Evolutionary conservation across 2,888 invertebrate genomes (phyloP), one percentile per base, ranked within the genome.

Genomic region (Serripes groenlandicus): DNA sequence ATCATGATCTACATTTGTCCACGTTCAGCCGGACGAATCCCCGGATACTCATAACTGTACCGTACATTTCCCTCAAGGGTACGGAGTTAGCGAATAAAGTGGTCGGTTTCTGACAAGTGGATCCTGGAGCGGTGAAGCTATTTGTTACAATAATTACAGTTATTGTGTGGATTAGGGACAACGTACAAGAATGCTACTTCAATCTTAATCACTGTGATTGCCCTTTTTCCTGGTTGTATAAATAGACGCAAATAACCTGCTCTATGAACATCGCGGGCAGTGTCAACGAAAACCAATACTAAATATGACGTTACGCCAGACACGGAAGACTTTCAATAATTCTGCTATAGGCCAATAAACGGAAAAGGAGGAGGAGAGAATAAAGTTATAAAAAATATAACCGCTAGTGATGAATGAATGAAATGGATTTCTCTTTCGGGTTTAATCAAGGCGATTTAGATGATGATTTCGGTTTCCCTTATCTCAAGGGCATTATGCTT

Each of bases 81-180:
- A 21, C 49, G 21, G 42, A 56, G 23, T 56, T 56, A 56, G 28
- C 23, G 56, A 15, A 23, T 5, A 1, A 26, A 56, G 3, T 56
- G 1, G n/a, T 56, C 5, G 56, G 11, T 56, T 5, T 56, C 2
- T 56, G 56, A 56, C 56, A 56, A 56, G 56, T 56, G 56, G 56
- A 56, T 56, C 56, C 56, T n/a, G 23, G 56, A 26, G 28, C 56
- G 1, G 23, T 56, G 56, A 56, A 56, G 56, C 56, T 56, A 56
- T 56, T 56, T 56, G 56, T 56, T 26, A 26, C 56, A 56, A 11
- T 56, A 26, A 56, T 56, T 56, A 56, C 56, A 23, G 23, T 56
- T 26, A 56, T 11, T 26, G 56, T 26, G 23, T 3, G 56, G 56
- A 11, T 56, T 23, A 56, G 18, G 3, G 28, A 26, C 56, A 26